Conservation (phyloP, 2,113 vertebrate genomes). For the Paramormyrops kingsleyae region DNA sequence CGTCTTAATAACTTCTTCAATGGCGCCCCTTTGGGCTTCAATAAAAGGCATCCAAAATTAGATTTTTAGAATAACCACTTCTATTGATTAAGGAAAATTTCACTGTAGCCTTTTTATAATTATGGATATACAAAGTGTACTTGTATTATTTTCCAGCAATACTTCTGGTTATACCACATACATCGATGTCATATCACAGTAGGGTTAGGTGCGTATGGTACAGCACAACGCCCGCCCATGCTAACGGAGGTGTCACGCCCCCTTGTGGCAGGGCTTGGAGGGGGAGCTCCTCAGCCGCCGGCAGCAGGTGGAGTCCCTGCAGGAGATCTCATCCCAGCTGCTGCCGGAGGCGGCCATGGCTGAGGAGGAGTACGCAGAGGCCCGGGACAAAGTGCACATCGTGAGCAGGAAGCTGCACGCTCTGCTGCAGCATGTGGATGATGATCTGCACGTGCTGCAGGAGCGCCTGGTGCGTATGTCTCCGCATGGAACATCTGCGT, state of each 20-base stretch:
- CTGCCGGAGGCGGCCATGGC: slow-evolving; percentile 51
- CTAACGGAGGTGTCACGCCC: slow-evolving; percentile 4
- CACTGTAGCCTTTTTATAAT: neutral
- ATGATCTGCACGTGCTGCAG: slow-evolving; percentile 60
- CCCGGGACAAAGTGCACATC: slow-evolving; percentile 76
- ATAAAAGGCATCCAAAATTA: neutral
- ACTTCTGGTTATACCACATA: neutral
- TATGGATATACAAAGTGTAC: neutral
- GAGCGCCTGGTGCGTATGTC: slow-evolving; percentile 61
- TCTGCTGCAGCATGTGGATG: slow-evolving; percentile 66
- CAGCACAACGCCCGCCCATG: neutral
- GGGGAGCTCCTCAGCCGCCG: slow-evolving; percentile 67
- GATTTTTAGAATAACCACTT: neutral
- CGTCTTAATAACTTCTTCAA: neutral
- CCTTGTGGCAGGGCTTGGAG: slow-evolving; percentile 65
- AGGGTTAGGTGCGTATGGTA: neutral
- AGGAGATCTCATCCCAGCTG: slow-evolving; percentile 71
- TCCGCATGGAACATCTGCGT: neutral
- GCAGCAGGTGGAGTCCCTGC: slow-evolving; percentile 63
- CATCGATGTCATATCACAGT: neutral
- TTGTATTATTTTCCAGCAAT: neutral
- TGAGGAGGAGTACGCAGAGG: slow-evolving; percentile 62
- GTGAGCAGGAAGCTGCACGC: slow-evolving; percentile 70
- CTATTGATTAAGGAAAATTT: neutral
- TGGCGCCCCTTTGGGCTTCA: neutral